Percentiles rank a stretch among this genome's conserved stretches.
These are phyloP conservation scores for Formica aserva DNA, from an alignment of 2,888 invertebrate species.

Conservation along the genomic window DNA sequence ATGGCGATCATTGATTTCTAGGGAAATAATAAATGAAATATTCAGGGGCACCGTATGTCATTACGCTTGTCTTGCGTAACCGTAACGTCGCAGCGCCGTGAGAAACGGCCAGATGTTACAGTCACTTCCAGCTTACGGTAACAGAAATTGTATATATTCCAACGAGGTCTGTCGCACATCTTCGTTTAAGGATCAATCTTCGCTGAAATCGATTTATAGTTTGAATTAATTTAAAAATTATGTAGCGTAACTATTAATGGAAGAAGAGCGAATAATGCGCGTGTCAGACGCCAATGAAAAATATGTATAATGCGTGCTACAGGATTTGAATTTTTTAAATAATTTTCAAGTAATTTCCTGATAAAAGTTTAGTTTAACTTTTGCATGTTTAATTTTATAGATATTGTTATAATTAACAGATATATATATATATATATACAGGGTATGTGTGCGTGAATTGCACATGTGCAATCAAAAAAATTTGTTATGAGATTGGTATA, in stretches of 20 bases:
- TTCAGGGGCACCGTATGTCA: constrained; percentile 65
- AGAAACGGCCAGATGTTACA: constrained; percentile 74
- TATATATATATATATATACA: not conserved
- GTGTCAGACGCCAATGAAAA: not conserved
- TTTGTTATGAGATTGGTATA: not conserved
- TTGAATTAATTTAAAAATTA: constrained; percentile 17
- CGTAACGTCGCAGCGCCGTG: constrained; percentile 68
- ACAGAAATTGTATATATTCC: constrained; percentile 33
- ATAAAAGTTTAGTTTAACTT: not conserved
- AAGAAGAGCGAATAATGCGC: not conserved
- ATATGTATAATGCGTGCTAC: not conserved
- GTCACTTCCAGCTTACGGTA: constrained; percentile 59
- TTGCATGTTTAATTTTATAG: not conserved
- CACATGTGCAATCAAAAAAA: not conserved
- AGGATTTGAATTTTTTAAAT: not conserved
- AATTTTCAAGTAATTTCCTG: not conserved
- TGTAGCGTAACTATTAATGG: not conserved
- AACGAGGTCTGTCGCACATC: constrained; percentile 47
- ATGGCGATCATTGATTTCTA: constrained; percentile 74
- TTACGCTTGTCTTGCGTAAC: constrained; percentile 71
- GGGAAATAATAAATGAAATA: constrained; percentile 74
- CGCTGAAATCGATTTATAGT: constrained; percentile 2
- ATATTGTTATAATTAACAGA: not conserved
- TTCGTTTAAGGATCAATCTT: constrained; percentile 40
- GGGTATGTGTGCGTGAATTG: not conserved